These are phyloP conservation scores for Arnoldichthys spilopterus DNA, from an alignment of 2,797 vertebrate species.

Conservation along the genomic window DNA sequence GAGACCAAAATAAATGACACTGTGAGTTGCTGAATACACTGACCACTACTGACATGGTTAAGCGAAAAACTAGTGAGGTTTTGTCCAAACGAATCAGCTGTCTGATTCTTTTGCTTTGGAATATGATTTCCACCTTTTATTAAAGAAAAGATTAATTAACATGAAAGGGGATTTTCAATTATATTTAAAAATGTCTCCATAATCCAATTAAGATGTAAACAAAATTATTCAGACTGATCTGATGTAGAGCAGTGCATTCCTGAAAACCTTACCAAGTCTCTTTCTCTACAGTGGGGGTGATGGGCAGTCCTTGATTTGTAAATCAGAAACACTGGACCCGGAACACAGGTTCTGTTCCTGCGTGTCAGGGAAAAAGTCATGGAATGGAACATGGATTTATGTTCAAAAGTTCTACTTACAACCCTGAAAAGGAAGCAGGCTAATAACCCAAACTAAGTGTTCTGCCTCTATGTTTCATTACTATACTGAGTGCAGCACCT, in stretches of 20 bases:
- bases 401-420: too few species aligned
- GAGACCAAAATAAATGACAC: constrained; percentile 19
- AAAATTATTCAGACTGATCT: not conserved
- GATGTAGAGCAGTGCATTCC: too few species aligned
- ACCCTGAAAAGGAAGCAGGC: too few species aligned
- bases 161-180: not conserved
- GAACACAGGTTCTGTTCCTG: too few species aligned
- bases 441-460: too few species aligned
- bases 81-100: not conserved
- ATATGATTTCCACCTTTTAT: not conserved
- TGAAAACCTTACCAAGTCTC: not conserved
- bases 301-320: too few species aligned
- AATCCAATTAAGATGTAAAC: not conserved
- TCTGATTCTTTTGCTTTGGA: not conserved
- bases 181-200: not conserved
- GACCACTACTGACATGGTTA: not conserved
- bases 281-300: not conserved
- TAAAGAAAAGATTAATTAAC: not conserved
- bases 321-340: too few species aligned
- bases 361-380: too few species aligned
- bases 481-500: too few species aligned
- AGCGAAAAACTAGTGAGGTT: not conserved
- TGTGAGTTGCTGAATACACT: constrained; percentile 31
- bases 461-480: too few species aligned
- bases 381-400: too few species aligned